phyloP scores from a whole-genome alignment of 2,888 invertebrate species.

The Abscondita cerata region DNA sequence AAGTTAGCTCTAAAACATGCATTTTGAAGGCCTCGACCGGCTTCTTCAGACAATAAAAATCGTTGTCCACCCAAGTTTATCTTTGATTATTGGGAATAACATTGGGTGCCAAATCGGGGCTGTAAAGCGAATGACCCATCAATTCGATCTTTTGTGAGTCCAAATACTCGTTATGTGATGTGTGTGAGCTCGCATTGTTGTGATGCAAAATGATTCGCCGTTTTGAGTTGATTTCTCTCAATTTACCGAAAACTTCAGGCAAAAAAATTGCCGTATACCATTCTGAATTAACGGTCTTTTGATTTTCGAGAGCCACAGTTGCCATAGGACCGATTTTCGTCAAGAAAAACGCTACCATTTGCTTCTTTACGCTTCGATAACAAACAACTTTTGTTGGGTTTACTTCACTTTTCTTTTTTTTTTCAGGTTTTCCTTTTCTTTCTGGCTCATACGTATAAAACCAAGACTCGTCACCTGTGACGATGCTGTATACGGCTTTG shows the following conservation, averaged over 20 bases:
- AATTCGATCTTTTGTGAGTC: too few species aligned
- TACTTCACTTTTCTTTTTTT: conserved; percentile 10
- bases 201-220: background rate
- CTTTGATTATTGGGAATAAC: background rate
- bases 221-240: conserved; percentile 4
- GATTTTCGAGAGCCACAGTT: conserved; percentile 10
- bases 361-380: conserved; percentile 34
- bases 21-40: too few species aligned
- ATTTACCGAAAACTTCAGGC: conserved; percentile 16
- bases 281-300: conserved; percentile 41
- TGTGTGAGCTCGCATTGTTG: background rate
- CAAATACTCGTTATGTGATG: conserved; percentile 5
- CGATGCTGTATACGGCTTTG: conserved; percentile 38
- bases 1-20: too few species aligned
- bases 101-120: background rate
- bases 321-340: conserved; percentile 36
- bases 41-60: too few species aligned
- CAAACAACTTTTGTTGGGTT: background rate
- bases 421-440: background rate
- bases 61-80: background rate
- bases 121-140: background rate
- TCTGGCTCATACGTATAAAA: conserved; percentile 25
- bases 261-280: conserved; percentile 45
- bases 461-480: conserved; percentile 38
- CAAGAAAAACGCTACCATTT: conserved; percentile 47